Evolutionary conservation across 2,113 vertebrate species (phyloP).

Genomic region (Scomber colias): DNA sequence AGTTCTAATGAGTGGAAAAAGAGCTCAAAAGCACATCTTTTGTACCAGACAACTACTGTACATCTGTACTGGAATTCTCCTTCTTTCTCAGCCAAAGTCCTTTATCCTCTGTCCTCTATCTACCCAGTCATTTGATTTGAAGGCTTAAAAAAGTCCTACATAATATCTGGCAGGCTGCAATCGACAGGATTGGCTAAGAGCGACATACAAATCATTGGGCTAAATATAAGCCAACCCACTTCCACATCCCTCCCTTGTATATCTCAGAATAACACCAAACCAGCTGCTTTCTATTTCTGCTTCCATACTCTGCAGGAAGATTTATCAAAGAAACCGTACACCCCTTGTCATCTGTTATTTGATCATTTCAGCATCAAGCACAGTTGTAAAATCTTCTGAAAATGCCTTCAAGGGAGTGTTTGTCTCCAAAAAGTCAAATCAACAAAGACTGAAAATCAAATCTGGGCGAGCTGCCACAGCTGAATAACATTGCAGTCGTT

Average conservation of each 20-base stretch:
- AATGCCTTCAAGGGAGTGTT: background rate
- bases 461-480: background rate
- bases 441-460: constrained; percentile 4
- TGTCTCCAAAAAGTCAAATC: background rate
- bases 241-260: constrained; percentile 48
- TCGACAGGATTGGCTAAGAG: constrained; percentile 24
- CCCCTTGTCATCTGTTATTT: constrained; percentile 9
- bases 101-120: constrained; percentile 28
- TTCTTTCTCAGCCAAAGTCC: background rate
- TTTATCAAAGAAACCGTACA: constrained; percentile 34
- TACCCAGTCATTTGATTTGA: constrained; percentile 37
- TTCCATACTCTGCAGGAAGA: constrained; percentile 1
- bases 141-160: constrained; percentile 15
- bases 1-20: too few relatives aligned
- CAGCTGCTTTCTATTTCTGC: constrained; percentile 68
- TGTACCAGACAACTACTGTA: background rate
- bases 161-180: constrained; percentile 31
- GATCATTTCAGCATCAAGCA: constrained; percentile 12
- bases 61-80: background rate
- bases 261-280: constrained; percentile 60
- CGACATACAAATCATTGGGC: constrained; percentile 62
- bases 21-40: background rate
- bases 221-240: constrained; percentile 80
- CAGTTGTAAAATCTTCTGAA: background rate
- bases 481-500: constrained; percentile 27